Base-by-base conservation (phyloP, 2,113 vertebrate species). In the Microtus oregoni region DNA sequence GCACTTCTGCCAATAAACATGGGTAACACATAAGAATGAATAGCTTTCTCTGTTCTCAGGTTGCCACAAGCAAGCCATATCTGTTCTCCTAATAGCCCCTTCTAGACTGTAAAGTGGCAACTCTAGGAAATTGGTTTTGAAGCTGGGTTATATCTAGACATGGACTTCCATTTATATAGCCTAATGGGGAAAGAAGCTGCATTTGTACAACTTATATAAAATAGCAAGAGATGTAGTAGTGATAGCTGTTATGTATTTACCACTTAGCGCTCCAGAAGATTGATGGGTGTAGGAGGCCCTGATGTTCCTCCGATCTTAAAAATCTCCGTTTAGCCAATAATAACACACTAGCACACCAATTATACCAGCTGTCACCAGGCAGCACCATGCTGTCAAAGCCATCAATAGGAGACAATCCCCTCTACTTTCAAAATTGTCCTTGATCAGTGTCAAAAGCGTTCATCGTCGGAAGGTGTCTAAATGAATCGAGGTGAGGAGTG, bases 51-150 rank as follows among this genome's bases (percentile, higher is more conserved):
- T 89, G 0, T 72, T 67, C 50, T 86, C 77, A 32, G 26, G 79
- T 92, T 70, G 63, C 85, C 30, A 3, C 58, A 35, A 52, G 0
- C 0, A 82, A 79, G 79, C 86, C 88, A 24, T 38, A 72, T 77
- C 44, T 0, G 2, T 35, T 72, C 72, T 92, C 65, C 83, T 93
- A 70, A 96, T 13, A 89, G 73, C 65, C 15, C 77, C 89, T 85
- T 90, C 91, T 78, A 70, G 83, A 89, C 58, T 67, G 44, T 63
- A 70, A 61, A 94, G 58, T 87, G 58, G 88, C 93, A 96, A 94
- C 19, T 95, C 86, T 73, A 47, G 85, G 68, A 95, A 95, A 96
- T 89, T 94, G 96, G 30, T 90, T 97, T 95, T 82, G 96, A 97
- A 95, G 90, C 81, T 94, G 96, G 95, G 88, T 93, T 92, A 50